Evolutionary conservation across 2,888 invertebrate species (phyloP).

Genomic region (Desoria tigrina): DNA sequence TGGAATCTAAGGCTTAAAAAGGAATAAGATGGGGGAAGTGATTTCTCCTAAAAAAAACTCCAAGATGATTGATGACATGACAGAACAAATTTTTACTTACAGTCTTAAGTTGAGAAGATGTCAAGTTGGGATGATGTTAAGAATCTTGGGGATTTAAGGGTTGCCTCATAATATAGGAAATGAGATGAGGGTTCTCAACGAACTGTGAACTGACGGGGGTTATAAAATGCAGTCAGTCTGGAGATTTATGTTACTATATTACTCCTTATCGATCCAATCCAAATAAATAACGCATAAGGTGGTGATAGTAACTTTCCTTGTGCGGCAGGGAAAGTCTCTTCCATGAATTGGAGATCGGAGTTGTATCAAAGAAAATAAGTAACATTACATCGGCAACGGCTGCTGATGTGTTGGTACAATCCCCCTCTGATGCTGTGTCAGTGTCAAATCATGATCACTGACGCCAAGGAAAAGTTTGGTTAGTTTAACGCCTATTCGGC

Average conservation of each 20-base stretch:
- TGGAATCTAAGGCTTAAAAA: neutral
- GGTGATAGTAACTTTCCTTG: no score
- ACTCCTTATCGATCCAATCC: slow-evolving; percentile 13
- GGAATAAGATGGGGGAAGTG: slow-evolving; percentile 21
- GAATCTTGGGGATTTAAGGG: neutral
- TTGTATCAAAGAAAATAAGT: no score
- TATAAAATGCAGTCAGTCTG: slow-evolving; percentile 19
- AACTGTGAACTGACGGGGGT: slow-evolving; percentile 19
- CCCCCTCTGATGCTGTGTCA: slow-evolving; percentile 10
- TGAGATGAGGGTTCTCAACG: slow-evolving; percentile 13
- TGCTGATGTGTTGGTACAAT: no score
- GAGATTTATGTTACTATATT: slow-evolving; percentile 23
- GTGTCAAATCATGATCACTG: slow-evolving; percentile 26
- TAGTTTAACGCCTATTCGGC: slow-evolving; percentile 15
- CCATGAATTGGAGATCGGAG: no score
- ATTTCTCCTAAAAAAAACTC: slow-evolving; percentile 7
- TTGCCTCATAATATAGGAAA: no score
- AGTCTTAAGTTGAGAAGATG: slow-evolving; percentile 17
- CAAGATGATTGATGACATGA: slow-evolving; percentile 23
- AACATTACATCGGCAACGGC: no score
- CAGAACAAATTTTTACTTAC: slow-evolving; percentile 23
- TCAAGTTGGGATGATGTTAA: slow-evolving; percentile 9
- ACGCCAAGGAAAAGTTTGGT: slow-evolving; percentile 23
- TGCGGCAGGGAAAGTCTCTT: no score
- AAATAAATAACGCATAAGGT: no score